Percentiles rank a stretch among this genome's conserved stretches.
These are phyloP conservation scores for Tadarida brasiliensis DNA, from an alignment of 2,797 vertebrate species.

Conservation along the genomic window DNA sequence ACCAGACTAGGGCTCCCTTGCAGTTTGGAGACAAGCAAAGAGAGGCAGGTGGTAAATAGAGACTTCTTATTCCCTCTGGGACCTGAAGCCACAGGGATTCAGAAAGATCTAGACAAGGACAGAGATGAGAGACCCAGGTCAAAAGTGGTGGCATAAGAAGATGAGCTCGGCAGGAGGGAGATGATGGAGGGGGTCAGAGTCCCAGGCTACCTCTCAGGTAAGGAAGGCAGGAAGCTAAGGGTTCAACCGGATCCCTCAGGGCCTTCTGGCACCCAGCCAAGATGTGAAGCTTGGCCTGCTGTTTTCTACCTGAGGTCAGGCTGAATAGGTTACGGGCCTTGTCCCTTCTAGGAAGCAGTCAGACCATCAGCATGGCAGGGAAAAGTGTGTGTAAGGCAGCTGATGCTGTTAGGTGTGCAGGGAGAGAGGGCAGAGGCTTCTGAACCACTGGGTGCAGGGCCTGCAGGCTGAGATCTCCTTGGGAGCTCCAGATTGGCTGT, in stretches of 20 bases:
- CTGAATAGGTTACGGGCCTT: not conserved
- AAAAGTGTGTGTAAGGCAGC: not conserved
- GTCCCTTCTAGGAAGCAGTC: not conserved
- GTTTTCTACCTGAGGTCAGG: not conserved
- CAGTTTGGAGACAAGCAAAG: not conserved
- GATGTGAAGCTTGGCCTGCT: not conserved
- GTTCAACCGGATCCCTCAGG: not conserved
- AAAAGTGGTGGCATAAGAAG: not conserved
- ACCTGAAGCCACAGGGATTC: not conserved
- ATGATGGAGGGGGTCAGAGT: not conserved
- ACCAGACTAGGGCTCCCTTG: not conserved
- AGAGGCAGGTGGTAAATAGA: not conserved
- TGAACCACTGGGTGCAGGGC: not conserved
- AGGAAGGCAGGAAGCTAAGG: not conserved
- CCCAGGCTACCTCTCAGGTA: not conserved
- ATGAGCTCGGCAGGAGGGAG: not conserved
- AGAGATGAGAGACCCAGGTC: not conserved
- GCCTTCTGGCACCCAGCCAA: not conserved
- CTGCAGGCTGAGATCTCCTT: not conserved
- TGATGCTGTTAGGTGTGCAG: too few species aligned
- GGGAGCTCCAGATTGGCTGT: not conserved
- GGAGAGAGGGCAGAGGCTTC: not conserved
- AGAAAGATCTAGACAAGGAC: conserved; percentile 7
- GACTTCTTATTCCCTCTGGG: not conserved
- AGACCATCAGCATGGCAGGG: not conserved